Conservation (phyloP, 2,113 vertebrate genomes). For the Epinephelus cyanopodus region DNA sequence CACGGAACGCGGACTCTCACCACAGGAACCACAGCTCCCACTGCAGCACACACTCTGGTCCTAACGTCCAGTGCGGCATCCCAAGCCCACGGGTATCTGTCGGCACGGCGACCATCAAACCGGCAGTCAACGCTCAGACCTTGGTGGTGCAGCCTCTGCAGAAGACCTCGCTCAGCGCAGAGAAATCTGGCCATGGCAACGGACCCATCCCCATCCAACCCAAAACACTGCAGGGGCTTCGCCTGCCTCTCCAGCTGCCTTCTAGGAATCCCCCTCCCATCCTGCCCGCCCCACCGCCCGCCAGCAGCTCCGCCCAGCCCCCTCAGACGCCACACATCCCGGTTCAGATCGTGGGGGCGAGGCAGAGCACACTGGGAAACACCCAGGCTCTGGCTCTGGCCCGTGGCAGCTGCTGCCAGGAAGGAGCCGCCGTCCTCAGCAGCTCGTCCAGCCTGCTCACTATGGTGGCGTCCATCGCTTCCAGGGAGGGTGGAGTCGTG, state of each 20-base stretch:
- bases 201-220: slow-evolving; percentile 93
- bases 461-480: slow-evolving; percentile 81
- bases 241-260: slow-evolving; percentile 82
- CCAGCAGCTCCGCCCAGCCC: slow-evolving; percentile 80
- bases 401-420: slow-evolving; percentile 76
- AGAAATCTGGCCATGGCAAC: slow-evolving; percentile 68
- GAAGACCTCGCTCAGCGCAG: slow-evolving; percentile 77
- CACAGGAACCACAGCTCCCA: slow-evolving; percentile 70
- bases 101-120: slow-evolving; percentile 88
- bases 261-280: slow-evolving; percentile 84
- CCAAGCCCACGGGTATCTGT: slow-evolving; percentile 83
- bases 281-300: slow-evolving; percentile 78
- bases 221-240: slow-evolving; percentile 86
- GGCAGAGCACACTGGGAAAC: slow-evolving; percentile 90
- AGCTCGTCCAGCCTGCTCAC: slow-evolving; percentile 81
- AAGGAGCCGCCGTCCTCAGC: slow-evolving; percentile 61
- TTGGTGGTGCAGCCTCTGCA: slow-evolving; percentile 95
- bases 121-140: slow-evolving; percentile 88
- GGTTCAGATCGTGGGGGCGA: slow-evolving; percentile 93
- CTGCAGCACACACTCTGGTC: slow-evolving; percentile 80
- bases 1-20: slow-evolving; percentile 87
- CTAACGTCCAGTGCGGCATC: slow-evolving; percentile 74
- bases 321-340: slow-evolving; percentile 90
- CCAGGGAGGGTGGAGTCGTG: slow-evolving; percentile 69
- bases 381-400: slow-evolving; percentile 91